Evolutionary conservation across 2,888 invertebrate genomes (phyloP), one percentile per base, ranked within the genome.

Genomic region (Biston betularia): DNA sequence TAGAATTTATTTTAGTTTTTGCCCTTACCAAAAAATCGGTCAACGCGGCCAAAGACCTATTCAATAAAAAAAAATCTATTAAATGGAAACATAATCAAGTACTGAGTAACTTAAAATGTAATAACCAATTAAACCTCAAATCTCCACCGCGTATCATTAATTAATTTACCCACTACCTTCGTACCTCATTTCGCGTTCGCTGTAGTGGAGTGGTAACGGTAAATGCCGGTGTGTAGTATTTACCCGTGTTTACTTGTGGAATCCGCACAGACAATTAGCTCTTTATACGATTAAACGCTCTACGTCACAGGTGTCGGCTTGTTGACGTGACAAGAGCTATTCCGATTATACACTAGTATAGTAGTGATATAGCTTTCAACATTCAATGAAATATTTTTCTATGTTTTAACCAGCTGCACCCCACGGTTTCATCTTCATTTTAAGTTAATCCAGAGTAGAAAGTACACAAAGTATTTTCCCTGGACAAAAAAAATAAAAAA

Each of bases 231-330:
- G 79, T 84, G 88, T 88, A 86, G 87, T 92, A 90, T 92, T 54
- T 54, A 42, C 54, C 6, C 11, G 52, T 54, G 54, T 54, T 92
- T 93, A 92, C 92, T 88, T 89, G 88, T 84, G 90, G 89, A 88
- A 90, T 92, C 88, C 89, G 85, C 74, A 87, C 90, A 90, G 90
- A 92, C 93, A 93, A 93, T 93, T 93, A 93, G 88, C 92, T 88
- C 88, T 89, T 89, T 87, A 90, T 88, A 79, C 89, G 93, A 93
- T 93, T 93, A 93, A 88, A 50, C 50, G 50, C 79, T 80, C 40
- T 81, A 83, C 83, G 70, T 72, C 54, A 54, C 54, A 7, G 24
- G 54, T 91, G 90, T 85, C 83, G 78, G 78, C 79, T 76, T 77
- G 77, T 75, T 78, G 65, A 75, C 76, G 80, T 74, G 75, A 73